Percentiles rank a stretch among this genome's conserved stretches.
These are phyloP conservation scores for Choloepus hoffmanni DNA, from an alignment of 2,113 vertebrate species.

Conservation along the genomic window DNA sequence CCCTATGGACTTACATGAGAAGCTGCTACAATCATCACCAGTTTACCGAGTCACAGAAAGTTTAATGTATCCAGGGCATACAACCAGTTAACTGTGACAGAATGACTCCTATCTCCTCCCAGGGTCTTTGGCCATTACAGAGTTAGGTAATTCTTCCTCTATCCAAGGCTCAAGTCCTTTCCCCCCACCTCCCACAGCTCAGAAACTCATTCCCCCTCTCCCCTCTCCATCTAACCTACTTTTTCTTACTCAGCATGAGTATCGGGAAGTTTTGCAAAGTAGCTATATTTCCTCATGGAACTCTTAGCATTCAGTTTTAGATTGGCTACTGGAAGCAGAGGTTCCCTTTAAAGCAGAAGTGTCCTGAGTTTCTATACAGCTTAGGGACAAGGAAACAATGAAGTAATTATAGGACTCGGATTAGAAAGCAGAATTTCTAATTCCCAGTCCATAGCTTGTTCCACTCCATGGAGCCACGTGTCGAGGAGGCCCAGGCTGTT, in stretches of 20 bases:
- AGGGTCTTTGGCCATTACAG: no score
- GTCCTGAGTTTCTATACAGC: background rate
- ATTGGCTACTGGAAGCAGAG: background rate
- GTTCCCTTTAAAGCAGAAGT: background rate
- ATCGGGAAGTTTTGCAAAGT: background rate
- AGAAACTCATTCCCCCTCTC: background rate
- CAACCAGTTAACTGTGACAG: no score
- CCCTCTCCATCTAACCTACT: background rate
- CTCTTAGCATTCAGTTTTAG: background rate
- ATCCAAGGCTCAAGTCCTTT: no score
- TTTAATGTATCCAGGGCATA: background rate
- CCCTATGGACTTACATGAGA: background rate
- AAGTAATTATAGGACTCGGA: background rate
- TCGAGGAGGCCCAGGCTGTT: background rate
- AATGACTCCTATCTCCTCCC: background rate
- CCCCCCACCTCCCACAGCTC: background rate
- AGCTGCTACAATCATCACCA: background rate
- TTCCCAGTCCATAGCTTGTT: background rate
- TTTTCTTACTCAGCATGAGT: background rate
- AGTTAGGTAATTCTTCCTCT: background rate
- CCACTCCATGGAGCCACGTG: background rate
- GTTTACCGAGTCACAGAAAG: background rate
- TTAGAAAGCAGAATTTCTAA: background rate
- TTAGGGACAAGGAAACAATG: background rate
- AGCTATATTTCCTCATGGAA: background rate